A percentile compares a stretch with the other conserved stretches of the same genome.
Evolutionary conservation across 2,888 invertebrate species (phyloP).

Genomic region (Charanyca ferruginea): DNA sequence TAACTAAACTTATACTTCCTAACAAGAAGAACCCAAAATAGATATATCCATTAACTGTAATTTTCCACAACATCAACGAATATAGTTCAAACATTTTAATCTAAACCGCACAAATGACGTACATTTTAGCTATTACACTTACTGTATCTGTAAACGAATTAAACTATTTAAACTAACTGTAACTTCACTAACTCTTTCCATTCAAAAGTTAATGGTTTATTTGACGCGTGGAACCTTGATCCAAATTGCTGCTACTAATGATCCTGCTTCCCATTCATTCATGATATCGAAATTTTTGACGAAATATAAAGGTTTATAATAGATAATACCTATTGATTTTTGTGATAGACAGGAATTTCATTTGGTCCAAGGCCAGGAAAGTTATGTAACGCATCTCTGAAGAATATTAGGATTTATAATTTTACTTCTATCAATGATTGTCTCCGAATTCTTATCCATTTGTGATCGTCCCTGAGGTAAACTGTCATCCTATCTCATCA

Average conservation of each 20-base stretch:
- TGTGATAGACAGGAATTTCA: background rate
- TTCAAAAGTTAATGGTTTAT: conserved; percentile 64
- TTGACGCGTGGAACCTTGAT: conserved; percentile 63
- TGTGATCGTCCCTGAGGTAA: too few relatives aligned
- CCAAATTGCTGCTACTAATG: conserved; percentile 61
- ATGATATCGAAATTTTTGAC: conserved; percentile 36
- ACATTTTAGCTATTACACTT: conserved; percentile 43
- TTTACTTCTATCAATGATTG: background rate
- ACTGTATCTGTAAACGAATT: background rate
- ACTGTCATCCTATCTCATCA: too few relatives aligned
- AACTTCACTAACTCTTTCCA: conserved; percentile 42
- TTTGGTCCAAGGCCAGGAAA: conserved; percentile 29
- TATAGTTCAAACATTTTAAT: conserved; percentile 17
- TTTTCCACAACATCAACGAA: background rate
- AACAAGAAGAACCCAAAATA: background rate
- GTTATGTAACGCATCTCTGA: background rate
- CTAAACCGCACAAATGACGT: conserved; percentile 15
- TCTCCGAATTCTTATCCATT: too few relatives aligned
- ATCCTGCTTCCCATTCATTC: conserved; percentile 46
- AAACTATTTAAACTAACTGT: conserved; percentile 37
- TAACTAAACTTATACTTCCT: too few relatives aligned
- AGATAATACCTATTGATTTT: conserved; percentile 34
- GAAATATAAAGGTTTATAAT: conserved; percentile 31
- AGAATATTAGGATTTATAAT: background rate
- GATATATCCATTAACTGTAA: background rate